Base-by-base conservation (phyloP, 2,797 vertebrate genomes). In the Agapornis canus region DNA sequence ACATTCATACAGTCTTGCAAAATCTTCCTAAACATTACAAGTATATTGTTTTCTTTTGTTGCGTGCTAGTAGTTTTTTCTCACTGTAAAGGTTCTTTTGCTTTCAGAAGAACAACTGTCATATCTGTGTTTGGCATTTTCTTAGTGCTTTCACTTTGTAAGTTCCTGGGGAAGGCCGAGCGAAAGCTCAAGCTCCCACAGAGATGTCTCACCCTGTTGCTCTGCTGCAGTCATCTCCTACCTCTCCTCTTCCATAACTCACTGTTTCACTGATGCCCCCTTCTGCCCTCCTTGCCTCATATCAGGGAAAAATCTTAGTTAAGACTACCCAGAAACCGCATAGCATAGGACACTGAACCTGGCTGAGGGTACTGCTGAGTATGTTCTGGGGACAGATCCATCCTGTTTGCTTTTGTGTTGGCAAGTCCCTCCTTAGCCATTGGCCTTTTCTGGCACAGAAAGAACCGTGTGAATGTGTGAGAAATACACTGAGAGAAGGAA, bases 211-310 rank as follows among this genome's bases (percentile, higher is more conserved):
- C 21, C 45, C 27, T 8, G 26, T 7, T 10, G 25, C 35, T 35
- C 3, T 0, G 57, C 75, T 29, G 61, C 73, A 8, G 16, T 20
- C 10, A 3, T 7, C 37, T 11, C 48, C 52, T 26, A 22, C 7
- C 27, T 59, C 47, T 35, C 45, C 35, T 10, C 15, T 59, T 14
- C 49, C 52, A 7, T 7, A 27, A 10, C 86, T 92, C 86, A 5
- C 94, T 22, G 90, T 49, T 94, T 88, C 94, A 43, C 94, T 86
- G 93, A 81, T 96, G 95, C 93, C 95, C 94, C 91, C 94, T 96
- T 95, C 95, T 92, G 95, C 94, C 76, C 70, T 95, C 49, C 52
- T 23, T 35, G 82, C 70, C 47, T 95, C 85, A 70, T 40, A 83
- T 27, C 91, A 78, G 31, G 54, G 57, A 11, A 60, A 82, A 78